phyloP scores from a whole-genome alignment of 1,140 invertebrate species.

The Coelopa frigida region DNA sequence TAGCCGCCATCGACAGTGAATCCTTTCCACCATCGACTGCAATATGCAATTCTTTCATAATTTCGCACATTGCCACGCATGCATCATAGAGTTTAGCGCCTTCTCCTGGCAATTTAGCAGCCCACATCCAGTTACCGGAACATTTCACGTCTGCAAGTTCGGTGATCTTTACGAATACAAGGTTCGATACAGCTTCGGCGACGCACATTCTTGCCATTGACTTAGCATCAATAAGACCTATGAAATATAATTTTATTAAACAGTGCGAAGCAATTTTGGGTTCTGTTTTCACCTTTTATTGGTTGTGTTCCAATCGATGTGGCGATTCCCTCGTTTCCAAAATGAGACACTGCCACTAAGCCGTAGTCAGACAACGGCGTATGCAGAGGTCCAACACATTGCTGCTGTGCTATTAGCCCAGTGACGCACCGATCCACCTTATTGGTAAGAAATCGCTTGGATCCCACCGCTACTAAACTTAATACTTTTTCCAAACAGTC shows the following conservation, averaged over 20 bases:
- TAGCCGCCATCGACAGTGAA: constrained; percentile 94
- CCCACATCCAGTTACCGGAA: constrained; percentile 99
- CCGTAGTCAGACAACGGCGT: constrained; percentile 92
- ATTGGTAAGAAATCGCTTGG: constrained; percentile 92
- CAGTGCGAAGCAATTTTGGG: neutral
- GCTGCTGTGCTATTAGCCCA: constrained; percentile 93
- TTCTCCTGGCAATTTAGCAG: constrained; percentile 87
- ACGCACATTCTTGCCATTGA: constrained; percentile 90
- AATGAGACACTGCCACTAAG: constrained; percentile 78
- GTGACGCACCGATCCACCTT: constrained; percentile 94
- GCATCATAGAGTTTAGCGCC: constrained; percentile 81
- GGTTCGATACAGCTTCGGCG: constrained; percentile 88
- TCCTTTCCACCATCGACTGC: constrained; percentile 98
- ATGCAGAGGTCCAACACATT: constrained; percentile 94
- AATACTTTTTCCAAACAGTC: constrained; percentile 74
- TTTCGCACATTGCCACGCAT: constrained; percentile 77
- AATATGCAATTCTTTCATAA: constrained; percentile 82
- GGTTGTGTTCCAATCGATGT: constrained; percentile 96
- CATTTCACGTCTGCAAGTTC: constrained; percentile 88
- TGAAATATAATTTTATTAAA: neutral
- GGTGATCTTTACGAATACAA: constrained; percentile 87
- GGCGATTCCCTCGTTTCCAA: constrained; percentile 70
- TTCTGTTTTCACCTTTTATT: constrained; percentile 60
- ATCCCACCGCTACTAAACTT: constrained; percentile 82
- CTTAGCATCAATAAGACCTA: constrained; percentile 48